These are phyloP conservation scores for Urophycis tenuis DNA, from an alignment of 2,797 vertebrate genomes.

Conservation along the genomic window DNA sequence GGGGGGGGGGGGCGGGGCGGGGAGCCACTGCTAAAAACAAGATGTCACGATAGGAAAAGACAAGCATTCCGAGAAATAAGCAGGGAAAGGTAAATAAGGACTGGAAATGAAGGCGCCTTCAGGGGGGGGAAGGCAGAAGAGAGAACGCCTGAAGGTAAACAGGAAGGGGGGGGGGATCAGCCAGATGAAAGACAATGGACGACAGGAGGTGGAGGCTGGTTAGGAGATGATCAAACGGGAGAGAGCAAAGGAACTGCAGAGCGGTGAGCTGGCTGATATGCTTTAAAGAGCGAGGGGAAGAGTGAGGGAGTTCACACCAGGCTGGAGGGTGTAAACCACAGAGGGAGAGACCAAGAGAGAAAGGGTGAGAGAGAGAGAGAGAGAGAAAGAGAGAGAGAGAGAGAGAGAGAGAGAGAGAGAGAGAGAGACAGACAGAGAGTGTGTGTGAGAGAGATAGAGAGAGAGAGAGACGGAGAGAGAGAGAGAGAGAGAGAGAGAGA, in stretches of 20 bases:
- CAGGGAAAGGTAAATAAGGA: constrained; percentile 16
- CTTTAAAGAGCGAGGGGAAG: neutral
- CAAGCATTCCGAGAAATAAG: constrained; percentile 23
- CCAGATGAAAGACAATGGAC: constrained; percentile 19
- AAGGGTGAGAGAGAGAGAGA: neutral
- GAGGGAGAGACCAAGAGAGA: neutral
- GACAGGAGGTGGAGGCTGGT: constrained; percentile 13
- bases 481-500: no score
- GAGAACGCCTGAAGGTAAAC: constrained; percentile 29
- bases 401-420: no score
- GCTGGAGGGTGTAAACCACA: neutral
- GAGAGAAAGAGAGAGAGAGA: no score
- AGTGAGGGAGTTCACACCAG: neutral
- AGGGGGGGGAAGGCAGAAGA: neutral
- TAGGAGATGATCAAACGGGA: neutral
- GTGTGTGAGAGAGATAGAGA: neutral
- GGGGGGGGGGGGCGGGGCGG: neutral
- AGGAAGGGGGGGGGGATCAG: constrained; percentile 26
- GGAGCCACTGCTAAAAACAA: neutral
- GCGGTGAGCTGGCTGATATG: neutral
- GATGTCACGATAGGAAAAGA: constrained; percentile 4
- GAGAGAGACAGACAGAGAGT: neutral
- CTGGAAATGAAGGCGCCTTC: constrained; percentile 16
- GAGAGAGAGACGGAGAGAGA: neutral
- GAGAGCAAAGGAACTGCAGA: neutral